Evolutionary conservation across 2,113 vertebrate species (phyloP), one percentile per base, ranked within the genome.

Genomic region (Alaudala cheleensis): DNA sequence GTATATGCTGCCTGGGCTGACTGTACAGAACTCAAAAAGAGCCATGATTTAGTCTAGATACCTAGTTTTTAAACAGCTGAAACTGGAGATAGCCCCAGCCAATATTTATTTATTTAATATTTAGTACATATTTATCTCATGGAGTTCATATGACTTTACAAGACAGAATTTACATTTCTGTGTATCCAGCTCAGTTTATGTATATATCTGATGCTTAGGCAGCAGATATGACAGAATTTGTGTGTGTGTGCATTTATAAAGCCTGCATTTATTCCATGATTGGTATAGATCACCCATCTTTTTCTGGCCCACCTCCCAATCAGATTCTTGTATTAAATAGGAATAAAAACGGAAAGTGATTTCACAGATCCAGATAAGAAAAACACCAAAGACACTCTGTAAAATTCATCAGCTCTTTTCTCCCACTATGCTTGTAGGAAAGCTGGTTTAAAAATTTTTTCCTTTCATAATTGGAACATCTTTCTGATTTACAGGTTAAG

Each of bases 241-340:
- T 18, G 12, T 26, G 31, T 33, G 22, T n/a, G 28, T 39, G 24
- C 29, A 37, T 45, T 82, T 70, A 74, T 47, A n/a, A 86, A 90
- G 18, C 19, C 12, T 62, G 6, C 1, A 1, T 45, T 80, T 47
- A 34, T 53, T 33, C 7, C 26, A 11, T 12, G 12, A 77, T 11
- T 84, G 11, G 8, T 74, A 71, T 66, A 2, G 4, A 70, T 73
- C 51, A 51, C 6, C 5, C 24, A 66, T 47, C 0, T 0, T 62
- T 53, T 70, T 80, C 34, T 60, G 25, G 25, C 45, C 73, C 20
- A 42, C 5, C 3, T 81, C 54, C 60, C 51, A 71, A 34, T 81
- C 53, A 81, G 39, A 56, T 70, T 86, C 28, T 54, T 83, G 6
- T 25, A 50, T 77, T 81, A 93, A 83, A 80, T 12, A 80, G 3